A percentile compares a stretch with the other conserved stretches of the same genome.
These are phyloP conservation scores for Paraescarpia echinospica DNA, from an alignment of 1,140 invertebrate species.

Conservation along the genomic window DNA sequence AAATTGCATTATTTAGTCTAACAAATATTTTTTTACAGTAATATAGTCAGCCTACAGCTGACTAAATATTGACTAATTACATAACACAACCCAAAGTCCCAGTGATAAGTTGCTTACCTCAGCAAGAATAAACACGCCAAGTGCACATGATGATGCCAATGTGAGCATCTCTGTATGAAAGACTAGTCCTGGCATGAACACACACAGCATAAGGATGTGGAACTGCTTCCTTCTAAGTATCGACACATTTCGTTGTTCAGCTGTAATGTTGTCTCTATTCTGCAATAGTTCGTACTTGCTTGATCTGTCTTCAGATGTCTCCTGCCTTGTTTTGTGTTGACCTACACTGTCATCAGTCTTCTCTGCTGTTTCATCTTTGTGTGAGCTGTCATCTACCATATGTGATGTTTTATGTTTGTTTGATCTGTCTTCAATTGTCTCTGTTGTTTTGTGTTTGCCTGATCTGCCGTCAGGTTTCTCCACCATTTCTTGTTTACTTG, in stretches of 20 bases:
- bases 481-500: no score
- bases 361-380: background rate
- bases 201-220: constrained; percentile 13
- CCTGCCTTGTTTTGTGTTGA: background rate
- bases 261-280: background rate
- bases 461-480: no score
- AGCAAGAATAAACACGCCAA: constrained; percentile 14
- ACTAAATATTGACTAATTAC: no score
- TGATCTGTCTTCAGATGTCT: background rate
- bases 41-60: no score
- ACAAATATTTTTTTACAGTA: no score
- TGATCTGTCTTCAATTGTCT: no score
- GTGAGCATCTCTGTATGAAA: constrained; percentile 10
- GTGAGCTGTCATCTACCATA: background rate
- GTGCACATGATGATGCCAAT: constrained; percentile 11
- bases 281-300: background rate
- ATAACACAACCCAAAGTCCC: no score
- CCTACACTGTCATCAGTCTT: background rate
- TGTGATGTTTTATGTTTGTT: no score
- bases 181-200: constrained; percentile 19
- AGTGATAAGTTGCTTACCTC: constrained; percentile 6
- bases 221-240: constrained; percentile 15
- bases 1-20: no score
- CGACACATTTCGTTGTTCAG: background rate
- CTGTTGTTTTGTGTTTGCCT: no score